These are phyloP conservation scores for Platyrinchus mystaceus DNA, from an alignment of 2,797 vertebrate genomes.

Conservation along the genomic window DNA sequence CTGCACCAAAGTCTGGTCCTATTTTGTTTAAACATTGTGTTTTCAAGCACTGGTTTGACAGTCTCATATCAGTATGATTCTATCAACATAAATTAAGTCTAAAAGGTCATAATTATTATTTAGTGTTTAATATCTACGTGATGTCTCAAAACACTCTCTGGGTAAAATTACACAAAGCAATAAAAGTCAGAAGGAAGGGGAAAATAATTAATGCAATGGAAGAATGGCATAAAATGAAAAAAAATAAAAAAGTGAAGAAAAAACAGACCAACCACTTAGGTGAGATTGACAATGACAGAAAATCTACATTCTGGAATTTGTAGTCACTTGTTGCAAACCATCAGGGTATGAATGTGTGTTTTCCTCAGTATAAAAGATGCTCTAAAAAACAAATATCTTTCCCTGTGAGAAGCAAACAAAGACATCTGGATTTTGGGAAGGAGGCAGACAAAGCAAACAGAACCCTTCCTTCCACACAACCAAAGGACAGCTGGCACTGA, in stretches of 20 bases:
- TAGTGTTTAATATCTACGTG: constrained; percentile 39
- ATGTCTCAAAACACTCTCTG: neutral
- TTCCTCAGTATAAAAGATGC: neutral
- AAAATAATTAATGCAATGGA: neutral
- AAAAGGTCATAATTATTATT: constrained; percentile 53
- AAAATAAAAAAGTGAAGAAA: neutral
- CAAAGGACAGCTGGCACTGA: neutral
- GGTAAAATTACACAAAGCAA: neutral
- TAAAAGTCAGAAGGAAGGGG: neutral
- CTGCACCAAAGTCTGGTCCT: neutral
- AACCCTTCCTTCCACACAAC: neutral
- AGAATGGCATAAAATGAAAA: neutral
- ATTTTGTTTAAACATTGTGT: neutral
- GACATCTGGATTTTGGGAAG: constrained; percentile 5
- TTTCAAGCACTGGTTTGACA: constrained; percentile 19
- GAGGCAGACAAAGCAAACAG: neutral
- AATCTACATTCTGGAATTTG: neutral
- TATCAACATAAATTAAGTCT: constrained; percentile 23
- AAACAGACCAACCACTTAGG: neutral
- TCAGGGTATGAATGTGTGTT: neutral
- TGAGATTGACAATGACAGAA: neutral
- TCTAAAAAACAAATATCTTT: neutral
- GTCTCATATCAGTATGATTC: neutral
- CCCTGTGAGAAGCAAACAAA: neutral
- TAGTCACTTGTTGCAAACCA: neutral